phyloP scores from a whole-genome alignment of 2,888 invertebrate genomes.

The Acanthococcus lagerstroemiae region DNA sequence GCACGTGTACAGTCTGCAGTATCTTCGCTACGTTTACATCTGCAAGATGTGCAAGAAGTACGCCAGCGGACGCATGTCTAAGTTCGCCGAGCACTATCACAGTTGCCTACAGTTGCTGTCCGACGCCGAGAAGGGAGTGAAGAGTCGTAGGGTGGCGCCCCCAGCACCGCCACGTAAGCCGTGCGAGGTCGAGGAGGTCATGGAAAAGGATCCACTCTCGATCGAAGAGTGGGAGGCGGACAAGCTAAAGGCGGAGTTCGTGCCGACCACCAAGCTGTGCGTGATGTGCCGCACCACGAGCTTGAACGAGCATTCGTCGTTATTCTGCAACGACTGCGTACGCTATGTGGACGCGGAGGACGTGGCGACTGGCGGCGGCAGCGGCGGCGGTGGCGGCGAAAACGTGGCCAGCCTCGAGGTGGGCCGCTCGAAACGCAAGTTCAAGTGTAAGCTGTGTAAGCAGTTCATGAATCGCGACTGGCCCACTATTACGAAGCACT shows the following conservation, averaged over 20 bases:
- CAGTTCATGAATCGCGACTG: conserved; percentile 19
- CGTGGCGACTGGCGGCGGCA: neutral
- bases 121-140: neutral
- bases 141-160: neutral
- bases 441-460: conserved; percentile 20
- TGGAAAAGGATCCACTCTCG: conserved; percentile 31
- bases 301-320: conserved; percentile 3
- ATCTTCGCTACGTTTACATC: conserved; percentile 17
- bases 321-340: conserved; percentile 15
- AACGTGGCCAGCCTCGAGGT: neutral
- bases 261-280: conserved; percentile 13
- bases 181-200: neutral
- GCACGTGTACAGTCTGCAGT: conserved; percentile 13
- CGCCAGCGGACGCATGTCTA: conserved; percentile 2
- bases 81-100: conserved; percentile 8
- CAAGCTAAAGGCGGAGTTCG: conserved; percentile 13
- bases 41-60: conserved; percentile 20
- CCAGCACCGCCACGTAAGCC: neutral
- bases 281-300: conserved; percentile 12
- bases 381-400: neutral
- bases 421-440: conserved; percentile 17
- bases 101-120: no score
- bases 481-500: conserved; percentile 15
- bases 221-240: conserved; percentile 31
- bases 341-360: conserved; percentile 26